These are phyloP conservation scores for Mythimna vitellina DNA, from an alignment of 2,888 invertebrate species.

Conservation along the genomic window DNA sequence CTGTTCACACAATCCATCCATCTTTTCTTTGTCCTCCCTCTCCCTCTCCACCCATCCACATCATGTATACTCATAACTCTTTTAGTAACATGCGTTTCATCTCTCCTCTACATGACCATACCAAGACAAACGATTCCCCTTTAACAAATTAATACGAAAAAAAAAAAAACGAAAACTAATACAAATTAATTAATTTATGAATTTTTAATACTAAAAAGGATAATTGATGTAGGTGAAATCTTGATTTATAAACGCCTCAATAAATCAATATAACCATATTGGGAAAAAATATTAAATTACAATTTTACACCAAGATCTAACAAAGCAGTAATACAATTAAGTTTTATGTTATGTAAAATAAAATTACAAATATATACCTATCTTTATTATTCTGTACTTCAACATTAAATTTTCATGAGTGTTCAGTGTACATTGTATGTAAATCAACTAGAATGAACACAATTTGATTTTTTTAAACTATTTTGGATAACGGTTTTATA, in stretches of 20 bases:
- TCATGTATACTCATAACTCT: no score
- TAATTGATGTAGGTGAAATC: neutral
- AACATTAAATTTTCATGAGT: neutral
- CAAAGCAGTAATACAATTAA: neutral
- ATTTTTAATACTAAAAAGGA: neutral
- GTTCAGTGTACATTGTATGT: constrained; percentile 45
- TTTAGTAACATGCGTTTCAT: no score
- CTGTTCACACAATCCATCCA: no score
- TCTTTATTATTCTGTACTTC: neutral
- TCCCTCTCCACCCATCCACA: no score
- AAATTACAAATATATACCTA: neutral
- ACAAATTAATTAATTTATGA: no score
- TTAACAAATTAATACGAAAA: no score
- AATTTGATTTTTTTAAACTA: constrained; percentile 17
- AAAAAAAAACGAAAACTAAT: no score
- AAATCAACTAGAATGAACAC: constrained; percentile 24
- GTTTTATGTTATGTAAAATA: neutral
- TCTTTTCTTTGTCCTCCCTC: no score
- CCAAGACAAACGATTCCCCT: no score
- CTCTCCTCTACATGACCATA: no score
- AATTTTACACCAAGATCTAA: neutral
- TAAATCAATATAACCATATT: neutral
- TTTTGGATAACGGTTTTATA: constrained; percentile 13
- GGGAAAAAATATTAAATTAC: neutral
- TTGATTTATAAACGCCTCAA: no score